Evolutionary conservation across 2,888 invertebrate species (phyloP), one percentile per base, ranked within the genome.

Genomic region (Pantelozetes paolii): DNA sequence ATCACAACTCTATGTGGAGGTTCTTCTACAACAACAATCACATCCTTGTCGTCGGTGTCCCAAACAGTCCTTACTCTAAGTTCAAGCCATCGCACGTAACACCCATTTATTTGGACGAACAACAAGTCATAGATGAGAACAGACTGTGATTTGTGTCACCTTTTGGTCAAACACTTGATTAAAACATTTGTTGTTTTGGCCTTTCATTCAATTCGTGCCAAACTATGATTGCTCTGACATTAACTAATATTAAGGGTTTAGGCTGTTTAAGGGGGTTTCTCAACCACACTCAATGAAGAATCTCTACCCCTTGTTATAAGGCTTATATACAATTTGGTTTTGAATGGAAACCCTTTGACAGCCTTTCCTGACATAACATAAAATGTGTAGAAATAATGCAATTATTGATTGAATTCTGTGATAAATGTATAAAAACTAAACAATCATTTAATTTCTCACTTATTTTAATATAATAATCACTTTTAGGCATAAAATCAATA

Each of bases 1-100:
- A 84, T 79, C 86, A 86, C 78, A 84, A 84, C 79, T 85, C 84
- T 54, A 83, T 86, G 83, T 86, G 86, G 86, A 79, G 86, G 75
- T 81, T 86, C 76, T 84, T 84, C 77, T 79, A 84, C 76, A 84
- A 84, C 77, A 81, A 81, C 28, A 84, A 83, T 77, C 85, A 84
- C 75, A 78, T 86, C 23, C 79, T 86, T n/a, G 82, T 86, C 18
- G 83, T 86, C 45, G 86, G 86, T 64, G 80, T 81, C 67, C 82
- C 83, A 73, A 77, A 79, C 79, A 79, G 79, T 45, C 79, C 79
- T 3, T 80, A 80, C 72, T 69, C 69, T 69, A 18, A 69, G 32
- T 64, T 20, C 50, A n/a, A 69, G 40, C 69, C 69, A 69, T 69
- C 69, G 8, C 69, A 23, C 2, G 69, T 69, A 20, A 69, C 69